A percentile compares a stretch with the other conserved stretches of the same genome.
Conservation (phyloP, 2,888 invertebrate species). For the Carcina quercana region DNA sequence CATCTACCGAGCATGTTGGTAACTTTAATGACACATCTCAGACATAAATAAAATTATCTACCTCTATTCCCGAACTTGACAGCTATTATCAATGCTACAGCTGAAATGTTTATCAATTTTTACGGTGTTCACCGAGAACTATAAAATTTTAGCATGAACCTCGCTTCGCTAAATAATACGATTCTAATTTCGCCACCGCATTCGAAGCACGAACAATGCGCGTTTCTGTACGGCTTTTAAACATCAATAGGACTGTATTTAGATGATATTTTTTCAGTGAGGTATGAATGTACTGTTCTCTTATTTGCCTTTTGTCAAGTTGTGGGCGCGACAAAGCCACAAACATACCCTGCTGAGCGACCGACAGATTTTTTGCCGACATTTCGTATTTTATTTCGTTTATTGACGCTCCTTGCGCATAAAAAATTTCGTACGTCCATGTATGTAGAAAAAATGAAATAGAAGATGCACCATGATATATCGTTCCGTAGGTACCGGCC, state of each 20-base stretch:
- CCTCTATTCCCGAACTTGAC: slow-evolving; percentile 26
- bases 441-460: slow-evolving; percentile 47
- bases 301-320: slow-evolving; percentile 70
- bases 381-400: slow-evolving; percentile 69
- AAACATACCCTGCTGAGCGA: slow-evolving; percentile 67
- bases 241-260: slow-evolving; percentile 69
- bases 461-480: slow-evolving; percentile 63
- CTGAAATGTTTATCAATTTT: slow-evolving; percentile 20
- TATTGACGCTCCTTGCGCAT: slow-evolving; percentile 42
- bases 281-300: slow-evolving; percentile 55
- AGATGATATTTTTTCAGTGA: slow-evolving; percentile 59
- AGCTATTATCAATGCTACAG: slow-evolving; percentile 20
- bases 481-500: slow-evolving; percentile 44
- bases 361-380: slow-evolving; percentile 55
- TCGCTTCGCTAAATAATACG: slow-evolving; percentile 50
- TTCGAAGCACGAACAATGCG: slow-evolving; percentile 54
- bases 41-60: slow-evolving; percentile 43
- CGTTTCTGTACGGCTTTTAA: slow-evolving; percentile 70
- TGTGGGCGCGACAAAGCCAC: slow-evolving; percentile 73
- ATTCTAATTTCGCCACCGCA: slow-evolving; percentile 69
- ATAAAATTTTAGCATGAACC: slow-evolving; percentile 22
- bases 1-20: no score
- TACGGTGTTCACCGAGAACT: slow-evolving; percentile 23
- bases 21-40: no score
- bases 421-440: slow-evolving; percentile 38